Conservation (phyloP, 2,113 vertebrate genomes). For the Engraulis encrasicolus region DNA sequence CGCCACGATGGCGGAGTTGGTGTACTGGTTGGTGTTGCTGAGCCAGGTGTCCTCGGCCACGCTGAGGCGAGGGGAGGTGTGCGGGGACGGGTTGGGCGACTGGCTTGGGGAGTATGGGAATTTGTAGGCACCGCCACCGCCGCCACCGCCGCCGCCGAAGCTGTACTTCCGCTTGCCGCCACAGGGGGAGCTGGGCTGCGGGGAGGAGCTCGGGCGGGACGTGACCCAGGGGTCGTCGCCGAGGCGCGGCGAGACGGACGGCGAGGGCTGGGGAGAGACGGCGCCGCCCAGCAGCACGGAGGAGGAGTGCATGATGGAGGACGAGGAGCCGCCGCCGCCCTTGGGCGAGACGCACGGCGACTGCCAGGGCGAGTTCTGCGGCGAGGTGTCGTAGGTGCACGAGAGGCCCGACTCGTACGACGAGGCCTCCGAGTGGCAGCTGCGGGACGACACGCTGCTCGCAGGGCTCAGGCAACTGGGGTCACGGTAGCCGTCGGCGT, state of each 20-base stretch:
- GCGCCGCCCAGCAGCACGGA: conserved; percentile 80
- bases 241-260: conserved; percentile 84
- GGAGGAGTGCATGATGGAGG: conserved; percentile 74
- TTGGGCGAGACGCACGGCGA: conserved; percentile 94
- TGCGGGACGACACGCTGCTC: conserved; percentile 94
- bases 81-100: conserved; percentile 89
- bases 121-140: conserved; percentile 50
- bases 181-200: conserved; percentile 84
- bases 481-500: conserved; percentile 89
- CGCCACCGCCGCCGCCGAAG: conserved; percentile 74
- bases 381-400: conserved; percentile 87
- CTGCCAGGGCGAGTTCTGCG: conserved; percentile 96
- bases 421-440: conserved; percentile 94
- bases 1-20: conserved; percentile 94
- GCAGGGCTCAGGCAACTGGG: conserved; percentile 94
- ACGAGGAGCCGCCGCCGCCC: conserved; percentile 72
- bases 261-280: conserved; percentile 85
- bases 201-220: conserved; percentile 69
- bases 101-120: conserved; percentile 84
- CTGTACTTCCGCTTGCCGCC: conserved; percentile 93
- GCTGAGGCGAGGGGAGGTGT: conserved; percentile 87
- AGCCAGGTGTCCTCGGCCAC: conserved; percentile 90
- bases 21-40: conserved; percentile 92
- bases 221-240: conserved; percentile 89
- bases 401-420: conserved; percentile 95